Evolutionary conservation across 2,113 vertebrate genomes (phyloP), one percentile per base, ranked within the genome.

Genomic region (Ginglymostoma cirratum): DNA sequence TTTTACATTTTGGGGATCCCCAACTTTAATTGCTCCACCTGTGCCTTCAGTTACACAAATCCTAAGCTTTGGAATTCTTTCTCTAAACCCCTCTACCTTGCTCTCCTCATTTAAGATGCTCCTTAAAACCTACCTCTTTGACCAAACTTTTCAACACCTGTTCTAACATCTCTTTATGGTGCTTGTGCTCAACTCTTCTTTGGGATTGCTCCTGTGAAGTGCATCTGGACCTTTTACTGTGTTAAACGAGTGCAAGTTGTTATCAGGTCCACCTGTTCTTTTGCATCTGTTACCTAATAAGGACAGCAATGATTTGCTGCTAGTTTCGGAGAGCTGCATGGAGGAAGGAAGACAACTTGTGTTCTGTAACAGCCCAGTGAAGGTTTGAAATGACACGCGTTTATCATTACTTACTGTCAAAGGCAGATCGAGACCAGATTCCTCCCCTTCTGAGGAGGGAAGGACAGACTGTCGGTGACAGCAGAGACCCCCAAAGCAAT

Each of bases 381-480:
- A 52, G 45, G 85, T 48, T 45, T 10, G 10, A 65, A 93, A 66
- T n/a, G 92, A 69, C 65, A 27, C 19, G 55, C 21, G 69, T 45
- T 21, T 48, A n/a, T 95, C 94, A 95, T 69, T 95, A 95, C 94
- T 95, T 95, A 95, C 94, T 95, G 94, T 72, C 94, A 95, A 72
- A 95, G 94, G 94, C 45, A 95, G 94, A 48, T 76, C 10, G 67
- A 72, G 69, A 76, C 42, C 94, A 95, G 94, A 72, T 24, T 95
- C 42, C 67, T 95, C 67, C 94, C 94, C 94, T 95, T 72, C 94
- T 95, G 94, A 95, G 94, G 94, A 34, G 94, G 94, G 14, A 72
- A 30, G 45, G 42, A 95, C 94, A 95, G 94, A 95, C 94, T 95
- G 94, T 34, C 24, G 69, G 42, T 95, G 69, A 95, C 45, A 72